phyloP scores from a whole-genome alignment of 2,113 vertebrate species.

The Ornithorhynchus anatinus region DNA sequence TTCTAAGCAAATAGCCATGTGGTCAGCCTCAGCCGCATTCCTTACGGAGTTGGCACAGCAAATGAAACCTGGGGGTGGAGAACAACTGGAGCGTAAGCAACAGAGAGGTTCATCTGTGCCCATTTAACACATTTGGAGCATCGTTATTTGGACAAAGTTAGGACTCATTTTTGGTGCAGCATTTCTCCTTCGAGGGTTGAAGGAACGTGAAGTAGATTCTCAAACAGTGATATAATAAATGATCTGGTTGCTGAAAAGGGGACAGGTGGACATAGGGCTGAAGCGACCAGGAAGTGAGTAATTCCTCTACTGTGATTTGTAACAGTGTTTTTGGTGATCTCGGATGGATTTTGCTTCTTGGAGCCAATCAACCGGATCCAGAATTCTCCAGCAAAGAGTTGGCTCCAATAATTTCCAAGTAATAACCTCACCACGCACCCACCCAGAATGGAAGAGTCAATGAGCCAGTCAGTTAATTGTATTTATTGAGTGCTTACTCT shows the following conservation, averaged over 20 bases:
- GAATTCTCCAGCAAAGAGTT: constrained; percentile 1
- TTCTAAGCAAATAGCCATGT: constrained; percentile 54
- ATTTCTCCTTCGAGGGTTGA: neutral
- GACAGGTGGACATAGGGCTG: neutral
- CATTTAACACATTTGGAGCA: neutral
- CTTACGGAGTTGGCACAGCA: constrained; percentile 18
- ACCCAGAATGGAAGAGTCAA: no score
- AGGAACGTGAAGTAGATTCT: accelerated
- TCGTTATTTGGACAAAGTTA: neutral
- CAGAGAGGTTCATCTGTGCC: constrained; percentile 2
- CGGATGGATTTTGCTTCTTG: constrained; percentile 8
- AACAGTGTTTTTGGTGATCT: neutral
- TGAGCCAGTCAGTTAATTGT: no score
- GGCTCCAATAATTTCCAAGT: neutral
- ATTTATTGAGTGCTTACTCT: no score
- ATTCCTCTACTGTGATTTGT: neutral
- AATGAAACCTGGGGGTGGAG: constrained; percentile 31
- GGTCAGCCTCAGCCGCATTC: constrained; percentile 29
- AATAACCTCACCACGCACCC: neutral
- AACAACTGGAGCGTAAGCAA: constrained; percentile 14
- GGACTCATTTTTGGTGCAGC: neutral
- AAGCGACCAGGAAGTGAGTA: neutral
- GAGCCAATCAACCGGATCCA: neutral
- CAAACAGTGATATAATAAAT: neutral
- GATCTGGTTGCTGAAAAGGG: neutral